Percentiles rank a stretch among this genome's conserved stretches.
These are phyloP conservation scores for Puntigrus tetrazona DNA, from an alignment of 2,113 vertebrate genomes.

Conservation along the genomic window DNA sequence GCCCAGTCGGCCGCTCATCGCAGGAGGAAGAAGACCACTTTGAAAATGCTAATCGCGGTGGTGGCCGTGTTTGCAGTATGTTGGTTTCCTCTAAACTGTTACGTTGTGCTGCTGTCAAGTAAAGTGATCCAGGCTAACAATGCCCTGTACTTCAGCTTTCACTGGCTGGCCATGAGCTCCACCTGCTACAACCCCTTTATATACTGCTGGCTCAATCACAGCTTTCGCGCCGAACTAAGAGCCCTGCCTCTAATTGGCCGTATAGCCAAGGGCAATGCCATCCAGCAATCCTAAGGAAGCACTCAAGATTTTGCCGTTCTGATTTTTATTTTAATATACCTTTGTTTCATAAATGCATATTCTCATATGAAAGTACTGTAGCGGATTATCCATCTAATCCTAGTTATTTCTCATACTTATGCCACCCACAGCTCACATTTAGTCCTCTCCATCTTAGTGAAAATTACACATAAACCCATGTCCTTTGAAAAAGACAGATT, in stretches of 20 bases:
- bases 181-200: conserved; percentile 83
- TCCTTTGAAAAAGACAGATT: background rate
- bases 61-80: conserved; percentile 77
- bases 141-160: conserved; percentile 75
- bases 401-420: background rate
- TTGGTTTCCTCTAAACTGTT: conserved; percentile 81
- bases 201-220: conserved; percentile 80
- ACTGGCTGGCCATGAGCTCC: conserved; percentile 83
- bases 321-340: background rate
- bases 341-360: background rate
- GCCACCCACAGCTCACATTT: background rate
- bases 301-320: background rate
- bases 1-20: conserved; percentile 75
- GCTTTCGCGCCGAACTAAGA: conserved; percentile 71
- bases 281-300: conserved; percentile 30
- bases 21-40: conserved; percentile 76
- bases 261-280: background rate
- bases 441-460: background rate
- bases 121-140: conserved; percentile 76
- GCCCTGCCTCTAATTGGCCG: conserved; percentile 61
- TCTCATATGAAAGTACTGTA: background rate
- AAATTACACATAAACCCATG: background rate
- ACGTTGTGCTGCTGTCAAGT: conserved; percentile 77
- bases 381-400: background rate
- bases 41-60: conserved; percentile 82